Percentiles rank a stretch among this genome's conserved stretches.
Conservation (phyloP, 2,113 vertebrate species). For the Rousettus leschenaultii region DNA sequence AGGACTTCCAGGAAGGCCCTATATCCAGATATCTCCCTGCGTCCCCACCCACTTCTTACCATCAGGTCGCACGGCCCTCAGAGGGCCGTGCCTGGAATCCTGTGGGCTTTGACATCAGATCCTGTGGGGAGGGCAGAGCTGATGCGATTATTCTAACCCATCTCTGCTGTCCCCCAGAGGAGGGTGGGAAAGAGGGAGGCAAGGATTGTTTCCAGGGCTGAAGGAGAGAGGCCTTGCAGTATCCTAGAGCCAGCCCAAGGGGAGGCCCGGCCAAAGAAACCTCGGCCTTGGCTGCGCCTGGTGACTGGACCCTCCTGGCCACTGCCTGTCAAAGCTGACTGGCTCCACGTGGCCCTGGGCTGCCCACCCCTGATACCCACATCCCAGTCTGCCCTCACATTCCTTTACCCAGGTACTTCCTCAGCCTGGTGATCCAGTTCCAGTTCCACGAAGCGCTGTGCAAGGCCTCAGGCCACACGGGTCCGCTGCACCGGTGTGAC, state of each 20-base stretch:
- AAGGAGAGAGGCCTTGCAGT: not conserved
- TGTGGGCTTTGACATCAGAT: not conserved
- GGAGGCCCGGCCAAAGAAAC: fast-evolving
- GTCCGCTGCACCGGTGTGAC: slow-evolving; percentile 90
- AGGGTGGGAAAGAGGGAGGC: not conserved
- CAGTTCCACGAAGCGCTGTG: slow-evolving; percentile 94
- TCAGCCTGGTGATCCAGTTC: slow-evolving; percentile 96
- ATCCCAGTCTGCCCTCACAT: not conserved
- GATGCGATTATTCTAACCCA: not conserved
- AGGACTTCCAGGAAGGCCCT: not conserved
- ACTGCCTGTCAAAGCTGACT: not conserved
- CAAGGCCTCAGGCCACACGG: slow-evolving; percentile 80
- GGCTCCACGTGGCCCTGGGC: not conserved
- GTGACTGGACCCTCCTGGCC: not conserved
- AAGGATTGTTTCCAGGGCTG: not conserved
- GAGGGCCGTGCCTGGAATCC: not conserved
- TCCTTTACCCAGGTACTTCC: slow-evolving; percentile 88
- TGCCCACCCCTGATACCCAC: not conserved
- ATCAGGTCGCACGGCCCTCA: fast-evolving
- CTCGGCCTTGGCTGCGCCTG: fast-evolving
- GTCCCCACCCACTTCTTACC: not conserved
- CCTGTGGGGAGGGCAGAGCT: not conserved
- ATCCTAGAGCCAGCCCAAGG: not conserved
- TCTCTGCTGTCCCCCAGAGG: not conserved
- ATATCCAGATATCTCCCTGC: not conserved